Evolutionary conservation across 2,113 vertebrate genomes (phyloP).

Genomic region (Antechinus stuartii): DNA sequence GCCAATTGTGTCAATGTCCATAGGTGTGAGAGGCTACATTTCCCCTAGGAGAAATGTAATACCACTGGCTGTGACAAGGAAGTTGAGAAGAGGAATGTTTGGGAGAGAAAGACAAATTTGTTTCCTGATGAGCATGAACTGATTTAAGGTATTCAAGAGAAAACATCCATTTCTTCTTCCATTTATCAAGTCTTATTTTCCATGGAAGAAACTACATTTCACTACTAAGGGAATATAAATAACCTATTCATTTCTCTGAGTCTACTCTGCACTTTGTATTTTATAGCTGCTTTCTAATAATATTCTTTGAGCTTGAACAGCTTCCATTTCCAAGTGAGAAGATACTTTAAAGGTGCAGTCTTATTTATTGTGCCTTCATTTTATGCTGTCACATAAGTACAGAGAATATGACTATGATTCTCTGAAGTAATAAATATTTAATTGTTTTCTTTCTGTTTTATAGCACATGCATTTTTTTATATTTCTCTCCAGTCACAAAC

Average conservation of each 20-base stretch:
- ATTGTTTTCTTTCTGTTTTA: slow-evolving; percentile 51
- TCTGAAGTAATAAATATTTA: slow-evolving; percentile 48
- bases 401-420: slow-evolving; percentile 35
- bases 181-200: slow-evolving; percentile 25
- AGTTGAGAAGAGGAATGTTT: neutral
- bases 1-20: neutral
- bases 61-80: neutral
- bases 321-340: slow-evolving; percentile 39
- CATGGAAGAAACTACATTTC: slow-evolving; percentile 23
- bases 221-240: slow-evolving; percentile 47
- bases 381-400: slow-evolving; percentile 40
- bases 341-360: slow-evolving; percentile 36
- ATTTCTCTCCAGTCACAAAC: slow-evolving; percentile 51
- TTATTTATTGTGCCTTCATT: slow-evolving; percentile 48
- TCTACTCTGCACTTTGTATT: slow-evolving; percentile 32
- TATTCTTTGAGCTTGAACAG: slow-evolving; percentile 38
- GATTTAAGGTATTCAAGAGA: slow-evolving; percentile 9
- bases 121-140: neutral
- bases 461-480: slow-evolving; percentile 5
- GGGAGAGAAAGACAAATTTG: slow-evolving; percentile 7
- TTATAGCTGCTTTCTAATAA: slow-evolving; percentile 55
- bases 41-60: neutral
- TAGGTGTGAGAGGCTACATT: neutral
- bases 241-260: slow-evolving; percentile 29
- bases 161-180: slow-evolving; percentile 25